Evolutionary conservation across 1,140 invertebrate genomes (phyloP), one percentile per base, ranked within the genome.

Genomic region (Manduca sexta): DNA sequence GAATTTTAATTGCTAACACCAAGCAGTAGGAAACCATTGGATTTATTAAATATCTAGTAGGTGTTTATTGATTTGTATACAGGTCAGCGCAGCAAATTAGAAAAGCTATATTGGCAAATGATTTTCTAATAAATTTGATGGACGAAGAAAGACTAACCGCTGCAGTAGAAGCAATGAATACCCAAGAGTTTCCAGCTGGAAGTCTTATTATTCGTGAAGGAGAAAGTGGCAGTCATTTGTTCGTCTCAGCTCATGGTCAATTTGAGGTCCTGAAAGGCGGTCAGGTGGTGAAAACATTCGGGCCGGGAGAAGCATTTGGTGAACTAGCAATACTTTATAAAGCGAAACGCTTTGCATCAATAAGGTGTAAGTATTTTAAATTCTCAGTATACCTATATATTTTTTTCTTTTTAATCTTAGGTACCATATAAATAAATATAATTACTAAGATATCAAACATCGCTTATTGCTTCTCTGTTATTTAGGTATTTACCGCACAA

Each of bases 301-400:
- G 93, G 1, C 90, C 93, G 0, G 95, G 94, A 11, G 92, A 94
- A 56, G 96, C 95, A 1, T 98, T 98, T 80, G 97, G 97, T 15
- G 97, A 98, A 87, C 86, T 98, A 18, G 96, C 97, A 2, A 93
- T 97, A 63, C 86, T 98, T 3, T 98, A 98, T 81, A 97, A 97
- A 86, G 96, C 95, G 18, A 96, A 94, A 60, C 85, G 96, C 65
- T 93, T 95, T 37, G 94, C 95, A 15, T 93, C 94, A 3, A 93
- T 97, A 46, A 89, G 89, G 88, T 94, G 91, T 92, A 86, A 87
- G 72, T 75, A 54, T 30, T 38, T 13, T 40, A 26, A n/a, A 5
- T 8, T 26, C 4, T 26, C 8, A 5, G 21, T 5, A 26, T 26
- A 5, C 21, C 21, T n/a, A n/a, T n/a, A n/a, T n/a, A 26, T 8